Evolutionary conservation across 1,140 invertebrate species (phyloP), one percentile per base, ranked within the genome.

Genomic region (Danaus melanippus): DNA sequence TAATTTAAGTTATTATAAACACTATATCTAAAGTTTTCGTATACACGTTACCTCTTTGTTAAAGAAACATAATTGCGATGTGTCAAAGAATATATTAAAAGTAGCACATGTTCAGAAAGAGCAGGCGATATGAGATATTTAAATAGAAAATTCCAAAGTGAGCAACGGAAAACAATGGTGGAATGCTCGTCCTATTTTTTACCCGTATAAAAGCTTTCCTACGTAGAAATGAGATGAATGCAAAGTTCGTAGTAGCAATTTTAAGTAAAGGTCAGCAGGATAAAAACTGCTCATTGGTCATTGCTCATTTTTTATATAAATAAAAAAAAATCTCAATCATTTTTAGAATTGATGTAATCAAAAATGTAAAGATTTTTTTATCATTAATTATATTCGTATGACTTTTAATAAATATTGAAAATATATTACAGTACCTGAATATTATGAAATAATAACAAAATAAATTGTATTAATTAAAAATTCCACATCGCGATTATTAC

Each of bases 131-230:
- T 60, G 56, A 56, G 55, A 60, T 65, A 67, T 68, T 65, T 71
- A 62, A 71, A 71, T 71, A 67, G 58, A 63, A 65, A 71, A 71
- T 62, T 67, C 60, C 56, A 45, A 68, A 68, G 57, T 62, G 58
- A 66, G 58, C 50, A 59, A 45, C 53, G 50, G 60, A 65, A 68
- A 65, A 67, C 62, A 65, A 65, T 66, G 56, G 55, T 43, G 50
- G 53, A 54, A 54, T 56, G 58, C 52, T 51, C 43, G 58, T 53
- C 53, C 55, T 53, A 58, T 57, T 63, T 60, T 64, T 51, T 39
- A 49, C 52, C 41, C 54, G 53, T 49, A 59, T 58, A 53, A 67
- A 63, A 58, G 61, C 45, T 52, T 52, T 62, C 40, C 49, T 49
- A 53, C 53, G 32, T 39, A 51, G 46, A 62, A 62, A 56, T 60